phyloP scores from a whole-genome alignment of 2,113 vertebrate genomes.

The Prochilodus magdalenae region DNA sequence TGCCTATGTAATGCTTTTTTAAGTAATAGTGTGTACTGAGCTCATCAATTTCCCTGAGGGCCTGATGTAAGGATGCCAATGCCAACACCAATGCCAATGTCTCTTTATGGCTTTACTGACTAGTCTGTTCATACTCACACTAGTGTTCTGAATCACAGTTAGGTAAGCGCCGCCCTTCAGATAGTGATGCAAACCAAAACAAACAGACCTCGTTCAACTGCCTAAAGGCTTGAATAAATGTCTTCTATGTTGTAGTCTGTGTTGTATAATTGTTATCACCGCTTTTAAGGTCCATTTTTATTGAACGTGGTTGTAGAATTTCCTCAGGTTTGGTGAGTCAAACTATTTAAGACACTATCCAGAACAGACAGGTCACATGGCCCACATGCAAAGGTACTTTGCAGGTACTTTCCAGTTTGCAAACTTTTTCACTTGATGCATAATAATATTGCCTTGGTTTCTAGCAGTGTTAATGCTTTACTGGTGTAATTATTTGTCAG shows the following conservation, averaged over 20 bases:
- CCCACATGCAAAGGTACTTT: not conserved
- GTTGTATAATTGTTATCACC: conserved; percentile 2
- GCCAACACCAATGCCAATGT: too few species aligned
- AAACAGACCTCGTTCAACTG: conserved; percentile 30
- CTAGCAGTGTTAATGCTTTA: conserved; percentile 50
- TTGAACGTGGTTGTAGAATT: conserved; percentile 64
- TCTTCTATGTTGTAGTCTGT: conserved; percentile 14
- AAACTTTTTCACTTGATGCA: too few species aligned
- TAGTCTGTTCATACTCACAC: not conserved
- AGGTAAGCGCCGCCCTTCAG: not conserved
- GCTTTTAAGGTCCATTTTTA: conserved; percentile 25
- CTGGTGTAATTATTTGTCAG: conserved; percentile 60
- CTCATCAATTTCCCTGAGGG: not conserved
- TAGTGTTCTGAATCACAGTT: conserved; percentile 4
- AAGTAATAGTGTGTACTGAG: conserved; percentile 10
- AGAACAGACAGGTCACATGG: not conserved
- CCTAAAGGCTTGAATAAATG: conserved; percentile 44
- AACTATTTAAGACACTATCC: conserved; percentile 35
- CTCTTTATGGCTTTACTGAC: not conserved
- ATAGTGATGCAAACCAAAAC: conserved; percentile 42
- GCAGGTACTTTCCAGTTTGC: too few species aligned
- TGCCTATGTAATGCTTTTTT: conserved; percentile 38
- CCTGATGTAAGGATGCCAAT: conserved; percentile 6
- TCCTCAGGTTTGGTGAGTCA: conserved; percentile 73
- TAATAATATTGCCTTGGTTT: too few species aligned